Evolutionary conservation across 1,140 invertebrate species (phyloP), one percentile per base, ranked within the genome.

Genomic region (Drosophila prosaltans): DNA sequence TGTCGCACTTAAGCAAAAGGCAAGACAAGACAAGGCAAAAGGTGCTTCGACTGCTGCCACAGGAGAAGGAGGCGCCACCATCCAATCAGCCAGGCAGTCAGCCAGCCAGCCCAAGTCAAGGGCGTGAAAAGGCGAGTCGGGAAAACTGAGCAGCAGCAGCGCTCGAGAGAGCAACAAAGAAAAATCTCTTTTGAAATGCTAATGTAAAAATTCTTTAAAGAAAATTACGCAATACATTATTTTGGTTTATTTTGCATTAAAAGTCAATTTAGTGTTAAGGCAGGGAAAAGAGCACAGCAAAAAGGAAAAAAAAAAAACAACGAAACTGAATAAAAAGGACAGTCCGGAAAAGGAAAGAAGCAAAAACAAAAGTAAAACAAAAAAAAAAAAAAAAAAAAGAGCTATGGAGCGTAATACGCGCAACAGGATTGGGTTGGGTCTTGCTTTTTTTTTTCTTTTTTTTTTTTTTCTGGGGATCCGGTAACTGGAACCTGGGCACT

Each of bases 201-300:
- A 88, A 88, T 88, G 84, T 88, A 81, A 88, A 88, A 88, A 88
- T 88, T 88, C 84, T 89, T 88, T 88, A 88, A 88, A 89, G 84
- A 88, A 88, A 88, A 88, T 88, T 88, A 88, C 84, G 84, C 84
- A 88, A 89, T 88, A 88, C 84, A 89, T 88, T 88, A 88, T 88
- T 88, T 88, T 88, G 84, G 84, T 88, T 88, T 88, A 88, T 88
- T 88, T 88, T 88, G 84, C 84, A 88, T 88, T 88, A 88, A 88
- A 88, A 88, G 84, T 88, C 84, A 88, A 88, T 88, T 88, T 88
- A 89, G 84, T 88, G 84, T 88, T 88, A 88, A 88, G 84, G 80
- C 75, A 70, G 58, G 24, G 59, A 43, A 24, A 24, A 41, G 63
- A 72, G 43, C 48, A 67, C 3, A 36, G 6, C 3, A 11, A 30